These are phyloP conservation scores for Synanthedon formicaeformis DNA, from an alignment of 2,888 invertebrate species.

Conservation along the genomic window DNA sequence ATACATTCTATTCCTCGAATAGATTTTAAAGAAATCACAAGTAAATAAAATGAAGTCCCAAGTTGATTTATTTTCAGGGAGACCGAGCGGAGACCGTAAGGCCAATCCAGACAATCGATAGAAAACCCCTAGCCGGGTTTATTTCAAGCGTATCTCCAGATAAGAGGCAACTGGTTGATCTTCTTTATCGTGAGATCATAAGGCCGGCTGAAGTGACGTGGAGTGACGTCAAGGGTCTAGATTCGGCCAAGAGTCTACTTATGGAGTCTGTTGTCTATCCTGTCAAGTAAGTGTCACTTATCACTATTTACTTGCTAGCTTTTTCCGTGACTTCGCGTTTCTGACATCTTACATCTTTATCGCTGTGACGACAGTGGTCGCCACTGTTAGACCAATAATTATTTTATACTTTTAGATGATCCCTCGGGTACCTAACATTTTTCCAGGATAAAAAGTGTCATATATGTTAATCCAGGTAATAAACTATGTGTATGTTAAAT, in stretches of 20 bases:
- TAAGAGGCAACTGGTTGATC: conserved; percentile 74
- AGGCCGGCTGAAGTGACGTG: conserved; percentile 78
- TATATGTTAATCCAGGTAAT: too few species aligned
- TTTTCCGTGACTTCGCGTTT: too few species aligned
- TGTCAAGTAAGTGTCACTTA: conserved; percentile 35
- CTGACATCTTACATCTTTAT: too few species aligned
- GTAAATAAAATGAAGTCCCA: too few species aligned
- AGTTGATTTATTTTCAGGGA: neutral
- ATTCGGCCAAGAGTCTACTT: conserved; percentile 78
- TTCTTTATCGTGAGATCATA: conserved; percentile 73
- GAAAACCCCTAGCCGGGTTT: conserved; percentile 38
- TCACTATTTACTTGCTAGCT: neutral
- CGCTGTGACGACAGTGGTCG: too few species aligned
- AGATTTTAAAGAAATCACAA: too few species aligned
- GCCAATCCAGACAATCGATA: conserved; percentile 24
- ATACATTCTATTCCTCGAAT: too few species aligned
- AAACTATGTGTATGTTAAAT: too few species aligned
- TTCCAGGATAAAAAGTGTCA: too few species aligned
- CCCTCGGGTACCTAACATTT: too few species aligned
- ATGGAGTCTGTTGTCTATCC: conserved; percentile 91
- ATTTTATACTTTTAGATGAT: too few species aligned
- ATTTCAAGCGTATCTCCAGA: conserved; percentile 55
- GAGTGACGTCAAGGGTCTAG: conserved; percentile 80
- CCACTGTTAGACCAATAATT: too few species aligned
- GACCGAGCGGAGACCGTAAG: neutral